Evolutionary conservation across 2,888 invertebrate genomes (phyloP).

Genomic region (Cyrtodaria siliqua): DNA sequence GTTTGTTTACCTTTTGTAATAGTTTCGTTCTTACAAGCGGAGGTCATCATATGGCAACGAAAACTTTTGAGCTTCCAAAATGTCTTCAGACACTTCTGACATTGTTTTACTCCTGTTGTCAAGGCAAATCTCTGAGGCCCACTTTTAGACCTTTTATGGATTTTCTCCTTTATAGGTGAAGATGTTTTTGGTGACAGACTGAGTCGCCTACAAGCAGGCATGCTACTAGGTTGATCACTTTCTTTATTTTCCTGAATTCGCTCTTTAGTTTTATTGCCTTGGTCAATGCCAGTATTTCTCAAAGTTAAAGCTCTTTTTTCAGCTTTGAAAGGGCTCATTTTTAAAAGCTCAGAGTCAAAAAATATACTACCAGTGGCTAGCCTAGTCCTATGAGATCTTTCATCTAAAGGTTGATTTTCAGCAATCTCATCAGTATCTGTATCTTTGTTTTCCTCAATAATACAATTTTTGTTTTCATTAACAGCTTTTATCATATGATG

Average conservation of each 20-base stretch:
- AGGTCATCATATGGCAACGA: constrained; percentile 42
- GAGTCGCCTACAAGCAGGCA: not conserved
- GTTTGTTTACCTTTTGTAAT: constrained; percentile 4
- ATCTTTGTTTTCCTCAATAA: too few relatives aligned
- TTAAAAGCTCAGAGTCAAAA: constrained; percentile 50
- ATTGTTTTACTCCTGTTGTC: constrained; percentile 48
- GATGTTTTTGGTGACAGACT: constrained; percentile 6
- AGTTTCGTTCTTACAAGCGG: constrained; percentile 8
- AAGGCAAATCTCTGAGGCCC: constrained; percentile 31
- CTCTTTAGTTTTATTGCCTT: too few relatives aligned
- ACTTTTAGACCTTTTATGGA: not conserved
- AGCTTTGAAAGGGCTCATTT: constrained; percentile 40
- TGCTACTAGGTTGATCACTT: not conserved
- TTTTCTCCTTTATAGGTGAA: not conserved
- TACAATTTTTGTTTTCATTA: too few relatives aligned
- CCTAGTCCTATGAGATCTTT: constrained; percentile 40
- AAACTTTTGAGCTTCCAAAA: constrained; percentile 66
- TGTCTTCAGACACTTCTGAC: constrained; percentile 57
- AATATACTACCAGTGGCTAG: constrained; percentile 57
- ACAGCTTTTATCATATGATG: too few relatives aligned
- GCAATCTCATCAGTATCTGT: too few relatives aligned
- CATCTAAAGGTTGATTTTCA: too few relatives aligned
- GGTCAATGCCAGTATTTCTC: too few relatives aligned
- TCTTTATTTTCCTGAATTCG: not conserved
- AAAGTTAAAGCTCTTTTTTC: constrained; percentile 18